phyloP scores from a whole-genome alignment of 2,113 vertebrate genomes.

The Heterotis niloticus region DNA sequence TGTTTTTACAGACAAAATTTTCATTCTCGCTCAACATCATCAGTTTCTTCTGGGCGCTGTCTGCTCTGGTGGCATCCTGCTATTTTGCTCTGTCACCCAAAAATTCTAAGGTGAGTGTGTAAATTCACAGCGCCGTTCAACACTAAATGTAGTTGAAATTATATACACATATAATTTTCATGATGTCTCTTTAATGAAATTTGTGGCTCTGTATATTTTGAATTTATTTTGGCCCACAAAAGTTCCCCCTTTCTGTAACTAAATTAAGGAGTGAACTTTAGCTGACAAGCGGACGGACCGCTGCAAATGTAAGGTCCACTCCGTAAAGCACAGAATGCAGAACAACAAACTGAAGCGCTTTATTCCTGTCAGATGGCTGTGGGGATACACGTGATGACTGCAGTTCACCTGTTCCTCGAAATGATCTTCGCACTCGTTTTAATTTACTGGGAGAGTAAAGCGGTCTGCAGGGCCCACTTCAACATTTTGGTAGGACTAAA shows the following conservation, averaged over 20 bases:
- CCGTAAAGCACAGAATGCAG: not conserved
- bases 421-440: slow-evolving; percentile 39
- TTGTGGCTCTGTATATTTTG: no score
- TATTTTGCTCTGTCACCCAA: not conserved
- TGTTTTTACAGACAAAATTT: slow-evolving; percentile 51
- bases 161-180: no score
- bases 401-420: slow-evolving; percentile 44
- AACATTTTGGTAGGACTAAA: slow-evolving; percentile 60
- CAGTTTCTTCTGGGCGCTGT: slow-evolving; percentile 52
- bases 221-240: no score
- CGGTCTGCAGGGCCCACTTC: slow-evolving; percentile 60
- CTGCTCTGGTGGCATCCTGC: not conserved
- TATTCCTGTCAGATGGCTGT: not conserved
- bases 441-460: slow-evolving; percentile 63
- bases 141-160: no score
- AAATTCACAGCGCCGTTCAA: no score
- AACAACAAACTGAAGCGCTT: not conserved
- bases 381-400: slow-evolving; percentile 33
- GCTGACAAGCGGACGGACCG: no score
- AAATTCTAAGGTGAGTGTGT: not conserved
- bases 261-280: no score
- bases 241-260: no score
- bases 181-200: no score
- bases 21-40: slow-evolving; percentile 63
- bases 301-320: not conserved